These are phyloP conservation scores for Euzetes globulus DNA, from an alignment of 2,888 invertebrate genomes.

Conservation along the genomic window DNA sequence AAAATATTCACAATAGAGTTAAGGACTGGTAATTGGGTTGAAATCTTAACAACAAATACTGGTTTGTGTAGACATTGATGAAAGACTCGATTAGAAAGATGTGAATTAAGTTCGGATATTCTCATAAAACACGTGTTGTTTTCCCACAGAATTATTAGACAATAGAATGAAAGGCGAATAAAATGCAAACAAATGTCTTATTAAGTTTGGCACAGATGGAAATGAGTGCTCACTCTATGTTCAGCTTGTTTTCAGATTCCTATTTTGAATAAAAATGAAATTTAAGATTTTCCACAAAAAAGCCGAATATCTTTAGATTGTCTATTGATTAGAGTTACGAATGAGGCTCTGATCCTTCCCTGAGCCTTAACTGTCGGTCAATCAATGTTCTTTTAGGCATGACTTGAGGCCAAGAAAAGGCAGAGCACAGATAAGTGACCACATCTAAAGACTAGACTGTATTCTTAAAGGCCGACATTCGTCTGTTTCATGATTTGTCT, in stretches of 20 bases:
- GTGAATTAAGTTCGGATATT: background rate
- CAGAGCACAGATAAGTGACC: too few species aligned
- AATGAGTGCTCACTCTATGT: background rate
- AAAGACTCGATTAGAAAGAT: background rate
- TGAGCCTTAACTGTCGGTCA: too few species aligned
- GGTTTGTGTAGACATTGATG: slow-evolving; percentile 19
- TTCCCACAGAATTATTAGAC: slow-evolving; percentile 12
- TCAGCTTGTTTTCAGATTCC: too few species aligned
- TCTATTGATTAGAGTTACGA: too few species aligned
- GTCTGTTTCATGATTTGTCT: too few species aligned
- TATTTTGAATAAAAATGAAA: slow-evolving; percentile 23
- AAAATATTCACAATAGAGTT: background rate
- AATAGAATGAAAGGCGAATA: background rate
- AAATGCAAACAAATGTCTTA: background rate
- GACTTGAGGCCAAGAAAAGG: too few species aligned
- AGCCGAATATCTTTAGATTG: too few species aligned
- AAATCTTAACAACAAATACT: slow-evolving; percentile 19
- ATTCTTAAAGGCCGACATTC: too few species aligned
- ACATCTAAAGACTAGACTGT: too few species aligned
- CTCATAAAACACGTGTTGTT: background rate
- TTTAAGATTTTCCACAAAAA: too few species aligned
- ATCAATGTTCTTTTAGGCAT: too few species aligned
- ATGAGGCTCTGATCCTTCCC: too few species aligned
- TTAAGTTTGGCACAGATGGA: background rate
- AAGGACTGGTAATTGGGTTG: background rate